Percentiles rank a stretch among this genome's conserved stretches.
These are phyloP conservation scores for Polypterus bichir DNA, from an alignment of 2,113 vertebrate species.

Conservation along the genomic window DNA sequence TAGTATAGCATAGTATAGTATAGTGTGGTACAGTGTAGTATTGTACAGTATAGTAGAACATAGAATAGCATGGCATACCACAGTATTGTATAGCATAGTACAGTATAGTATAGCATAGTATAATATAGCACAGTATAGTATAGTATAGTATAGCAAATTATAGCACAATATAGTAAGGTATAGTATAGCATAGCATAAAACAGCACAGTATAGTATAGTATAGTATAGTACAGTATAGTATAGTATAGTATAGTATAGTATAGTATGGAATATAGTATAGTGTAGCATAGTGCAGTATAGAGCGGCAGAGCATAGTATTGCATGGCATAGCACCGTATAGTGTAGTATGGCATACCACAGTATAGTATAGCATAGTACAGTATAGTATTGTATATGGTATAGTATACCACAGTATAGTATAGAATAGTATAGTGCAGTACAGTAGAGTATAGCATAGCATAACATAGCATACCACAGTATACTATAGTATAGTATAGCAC, in stretches of 20 bases:
- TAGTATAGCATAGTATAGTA: not conserved
- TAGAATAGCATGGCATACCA: not conserved
- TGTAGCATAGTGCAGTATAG: slow-evolving; percentile 5
- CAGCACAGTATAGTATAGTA: not conserved
- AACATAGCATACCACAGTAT: not conserved
- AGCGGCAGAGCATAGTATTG: too few species aligned
- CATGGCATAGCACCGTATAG: too few species aligned
- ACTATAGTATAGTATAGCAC: not conserved
- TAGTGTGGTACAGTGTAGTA: not conserved
- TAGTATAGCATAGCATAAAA: not conserved
- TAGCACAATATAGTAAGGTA: not conserved
- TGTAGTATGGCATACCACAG: not conserved
- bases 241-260: not conserved
- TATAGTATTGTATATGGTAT: not conserved
- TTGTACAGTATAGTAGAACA: not conserved
- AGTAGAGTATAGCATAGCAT: slow-evolving; percentile 1
- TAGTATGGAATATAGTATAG: not conserved
- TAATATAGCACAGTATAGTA: not conserved
- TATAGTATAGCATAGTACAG: not conserved
- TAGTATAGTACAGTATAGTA: not conserved
- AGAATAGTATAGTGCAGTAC: not conserved
- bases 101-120: not conserved
- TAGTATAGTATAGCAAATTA: not conserved
- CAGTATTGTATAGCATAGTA: not conserved
- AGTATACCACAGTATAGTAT: not conserved